Percentiles rank a stretch among this genome's conserved stretches.
Evolutionary conservation across 2,797 vertebrate species (phyloP).

Genomic region (Micromesistius poutassou): DNA sequence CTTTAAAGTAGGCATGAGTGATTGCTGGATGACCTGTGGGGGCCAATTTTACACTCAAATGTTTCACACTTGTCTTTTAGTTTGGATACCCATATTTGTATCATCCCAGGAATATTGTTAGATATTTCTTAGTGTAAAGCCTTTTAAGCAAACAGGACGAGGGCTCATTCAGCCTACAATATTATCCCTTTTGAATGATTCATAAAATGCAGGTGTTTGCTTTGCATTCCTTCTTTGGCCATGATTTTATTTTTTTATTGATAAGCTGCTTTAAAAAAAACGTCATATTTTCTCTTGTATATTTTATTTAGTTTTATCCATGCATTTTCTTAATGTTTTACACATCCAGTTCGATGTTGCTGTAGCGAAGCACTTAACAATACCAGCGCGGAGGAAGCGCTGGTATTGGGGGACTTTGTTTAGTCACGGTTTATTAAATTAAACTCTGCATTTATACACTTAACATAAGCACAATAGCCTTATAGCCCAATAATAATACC

Average conservation of each 20-base stretch:
- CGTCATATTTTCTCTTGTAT: background rate
- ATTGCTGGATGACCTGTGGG: background rate
- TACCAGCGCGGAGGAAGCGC: too few relatives aligned
- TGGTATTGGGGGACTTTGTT: too few relatives aligned
- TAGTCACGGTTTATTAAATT: too few relatives aligned
- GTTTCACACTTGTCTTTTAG: background rate
- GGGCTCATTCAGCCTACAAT: background rate
- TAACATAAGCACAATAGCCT: too few relatives aligned
- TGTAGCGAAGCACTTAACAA: background rate
- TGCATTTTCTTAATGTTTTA: background rate
- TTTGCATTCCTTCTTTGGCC: background rate
- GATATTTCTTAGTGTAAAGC: background rate
- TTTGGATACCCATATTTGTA: background rate
- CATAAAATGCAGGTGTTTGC: background rate
- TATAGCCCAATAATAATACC: background rate
- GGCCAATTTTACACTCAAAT: background rate
- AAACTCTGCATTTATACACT: too few relatives aligned
- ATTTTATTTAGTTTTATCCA: background rate
- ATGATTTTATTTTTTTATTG: background rate
- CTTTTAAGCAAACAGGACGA: background rate
- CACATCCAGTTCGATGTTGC: background rate
- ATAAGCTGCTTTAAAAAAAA: too few relatives aligned
- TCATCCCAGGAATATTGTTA: background rate
- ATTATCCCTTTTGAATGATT: background rate
- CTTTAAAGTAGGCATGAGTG: background rate